Evolutionary conservation across 1,140 invertebrate genomes (phyloP).

Genomic region (Sycophila sp.): DNA sequence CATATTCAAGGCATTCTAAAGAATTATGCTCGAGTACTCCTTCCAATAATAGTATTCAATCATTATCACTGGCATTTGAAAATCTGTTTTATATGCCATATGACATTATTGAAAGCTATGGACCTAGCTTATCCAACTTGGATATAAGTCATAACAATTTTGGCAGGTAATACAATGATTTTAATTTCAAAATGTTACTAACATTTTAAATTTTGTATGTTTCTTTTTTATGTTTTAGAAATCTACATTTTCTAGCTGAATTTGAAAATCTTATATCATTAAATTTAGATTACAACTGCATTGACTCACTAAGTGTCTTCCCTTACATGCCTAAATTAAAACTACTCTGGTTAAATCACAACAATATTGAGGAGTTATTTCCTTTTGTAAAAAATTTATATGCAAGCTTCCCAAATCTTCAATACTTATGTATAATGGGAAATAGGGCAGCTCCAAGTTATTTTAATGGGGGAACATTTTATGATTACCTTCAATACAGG

Average conservation of each 20-base stretch:
- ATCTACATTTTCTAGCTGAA: slow-evolving; percentile 74
- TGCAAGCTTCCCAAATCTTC: slow-evolving; percentile 73
- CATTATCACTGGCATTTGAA: slow-evolving; percentile 59
- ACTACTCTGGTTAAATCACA: slow-evolving; percentile 83
- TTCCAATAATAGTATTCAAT: slow-evolving; percentile 43
- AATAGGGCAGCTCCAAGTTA: slow-evolving; percentile 80
- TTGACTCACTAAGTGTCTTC: slow-evolving; percentile 73
- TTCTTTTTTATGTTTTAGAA: slow-evolving; percentile 64
- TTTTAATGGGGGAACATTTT: slow-evolving; percentile 78
- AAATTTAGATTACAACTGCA: slow-evolving; percentile 79
- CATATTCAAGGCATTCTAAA: slow-evolving; percentile 51
- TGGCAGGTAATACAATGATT: slow-evolving; percentile 63
- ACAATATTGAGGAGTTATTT: slow-evolving; percentile 75
- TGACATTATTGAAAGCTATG: slow-evolving; percentile 58
- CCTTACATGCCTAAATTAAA: slow-evolving; percentile 75
- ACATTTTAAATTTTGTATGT: slow-evolving; percentile 17
- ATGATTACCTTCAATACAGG: slow-evolving; percentile 83
- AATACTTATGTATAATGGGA: slow-evolving; percentile 80
- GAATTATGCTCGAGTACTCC: slow-evolving; percentile 38
- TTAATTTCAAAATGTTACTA: slow-evolving; percentile 10
- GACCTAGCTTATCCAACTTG: slow-evolving; percentile 64
- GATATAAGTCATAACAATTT: slow-evolving; percentile 80
- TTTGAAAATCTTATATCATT: slow-evolving; percentile 77
- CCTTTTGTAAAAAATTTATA: slow-evolving; percentile 76
- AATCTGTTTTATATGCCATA: slow-evolving; percentile 59